These are phyloP conservation scores for Acanthosepion lycidas DNA, from an alignment of 2,888 invertebrate species.

Conservation along the genomic window DNA sequence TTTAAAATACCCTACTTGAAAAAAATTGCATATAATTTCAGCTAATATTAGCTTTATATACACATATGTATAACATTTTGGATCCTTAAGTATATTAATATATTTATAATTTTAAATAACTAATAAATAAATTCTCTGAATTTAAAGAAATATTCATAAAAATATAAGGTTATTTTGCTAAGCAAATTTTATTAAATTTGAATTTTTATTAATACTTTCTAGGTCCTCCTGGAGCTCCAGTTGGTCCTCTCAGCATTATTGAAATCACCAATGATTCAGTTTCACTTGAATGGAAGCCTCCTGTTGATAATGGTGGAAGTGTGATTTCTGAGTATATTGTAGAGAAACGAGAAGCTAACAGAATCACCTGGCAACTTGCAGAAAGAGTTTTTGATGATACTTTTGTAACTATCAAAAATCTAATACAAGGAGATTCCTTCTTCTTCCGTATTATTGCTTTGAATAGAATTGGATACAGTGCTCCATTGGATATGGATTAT, in stretches of 20 bases:
- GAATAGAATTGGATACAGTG: constrained; percentile 88
- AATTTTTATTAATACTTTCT: constrained; percentile 49
- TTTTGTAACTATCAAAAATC: constrained; percentile 79
- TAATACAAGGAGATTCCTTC: constrained; percentile 87
- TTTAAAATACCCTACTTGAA: neutral
- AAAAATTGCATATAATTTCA: neutral
- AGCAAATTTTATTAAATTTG: neutral
- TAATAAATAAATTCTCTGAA: neutral
- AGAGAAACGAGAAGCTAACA: constrained; percentile 82
- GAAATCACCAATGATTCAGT: constrained; percentile 76
- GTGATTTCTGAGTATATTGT: constrained; percentile 79
- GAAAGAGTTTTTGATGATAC: constrained; percentile 74
- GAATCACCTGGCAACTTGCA: constrained; percentile 66
- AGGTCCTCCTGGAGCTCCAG: constrained; percentile 73
- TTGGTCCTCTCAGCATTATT: constrained; percentile 74
- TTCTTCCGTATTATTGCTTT: constrained; percentile 89
- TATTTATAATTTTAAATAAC: neutral
- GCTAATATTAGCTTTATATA: too few species aligned
- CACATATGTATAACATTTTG: neutral
- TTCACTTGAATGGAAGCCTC: constrained; percentile 76
- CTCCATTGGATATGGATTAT: constrained; percentile 77
- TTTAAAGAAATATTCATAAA: neutral
- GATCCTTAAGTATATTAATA: neutral
- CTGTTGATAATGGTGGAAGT: constrained; percentile 76
- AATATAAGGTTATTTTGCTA: neutral